phyloP scores from a whole-genome alignment of 1,140 invertebrate genomes.

The Mycetomoellerius zeteki region DNA sequence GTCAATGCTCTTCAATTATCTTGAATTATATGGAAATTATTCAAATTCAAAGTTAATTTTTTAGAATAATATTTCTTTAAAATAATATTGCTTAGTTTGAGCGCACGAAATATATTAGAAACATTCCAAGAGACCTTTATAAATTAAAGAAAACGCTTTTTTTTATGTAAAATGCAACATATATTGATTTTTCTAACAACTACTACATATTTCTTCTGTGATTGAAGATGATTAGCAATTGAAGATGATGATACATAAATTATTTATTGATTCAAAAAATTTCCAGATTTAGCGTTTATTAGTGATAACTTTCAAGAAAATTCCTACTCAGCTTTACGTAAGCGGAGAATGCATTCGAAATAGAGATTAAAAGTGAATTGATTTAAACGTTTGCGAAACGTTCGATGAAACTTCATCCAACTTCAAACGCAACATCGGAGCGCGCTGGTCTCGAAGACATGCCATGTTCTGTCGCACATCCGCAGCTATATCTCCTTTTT shows the following conservation, averaged over 20 bases:
- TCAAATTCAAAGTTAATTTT: neutral
- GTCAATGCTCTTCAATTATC: conserved; percentile 2
- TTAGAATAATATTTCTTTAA: neutral
- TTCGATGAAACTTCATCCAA: neutral
- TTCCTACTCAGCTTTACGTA: neutral
- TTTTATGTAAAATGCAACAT: neutral
- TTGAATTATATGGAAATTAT: no score
- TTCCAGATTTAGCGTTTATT: neutral
- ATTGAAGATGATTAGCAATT: neutral
- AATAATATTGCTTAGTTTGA: neutral
- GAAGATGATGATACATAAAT: neutral
- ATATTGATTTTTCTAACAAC: neutral
- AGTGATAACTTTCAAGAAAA: neutral
- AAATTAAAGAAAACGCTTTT: neutral
- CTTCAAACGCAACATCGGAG: neutral
- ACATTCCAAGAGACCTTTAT: neutral
- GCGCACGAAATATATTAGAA: neutral
- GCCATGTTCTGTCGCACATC: neutral
- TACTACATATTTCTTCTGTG: neutral
- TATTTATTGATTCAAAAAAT: neutral
- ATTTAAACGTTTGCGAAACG: neutral
- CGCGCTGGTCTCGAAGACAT: neutral
- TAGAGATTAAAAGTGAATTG: neutral
- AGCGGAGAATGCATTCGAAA: neutral
- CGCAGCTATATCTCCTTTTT: neutral